A percentile compares a stretch with the other conserved stretches of the same genome.
phyloP scores from a whole-genome alignment of 1,140 invertebrate species.

The Caenorhabditis remanei region DNA sequence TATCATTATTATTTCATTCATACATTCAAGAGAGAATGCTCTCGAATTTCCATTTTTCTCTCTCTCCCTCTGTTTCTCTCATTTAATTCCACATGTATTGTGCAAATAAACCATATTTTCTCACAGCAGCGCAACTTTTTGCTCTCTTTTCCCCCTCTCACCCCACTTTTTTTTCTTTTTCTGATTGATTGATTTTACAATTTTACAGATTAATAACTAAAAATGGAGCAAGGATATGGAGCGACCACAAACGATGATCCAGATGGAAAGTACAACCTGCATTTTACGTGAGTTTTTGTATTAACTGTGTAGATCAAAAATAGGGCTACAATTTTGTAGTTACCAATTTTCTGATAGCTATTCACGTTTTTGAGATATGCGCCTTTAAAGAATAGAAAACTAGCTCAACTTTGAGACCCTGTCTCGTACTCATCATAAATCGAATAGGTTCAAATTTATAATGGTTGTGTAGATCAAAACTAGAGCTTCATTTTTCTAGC shows the following conservation, averaged over 20 bases:
- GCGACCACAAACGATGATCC: slow-evolving; percentile 11
- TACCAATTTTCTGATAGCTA: too few species aligned
- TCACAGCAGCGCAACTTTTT: neutral
- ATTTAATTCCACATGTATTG: slow-evolving; percentile 4
- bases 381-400: too few species aligned
- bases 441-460: too few species aligned
- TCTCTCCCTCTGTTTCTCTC: neutral
- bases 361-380: too few species aligned
- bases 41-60: slow-evolving; percentile 12
- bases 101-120: slow-evolving; percentile 23
- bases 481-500: too few species aligned
- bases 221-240: slow-evolving; percentile 41
- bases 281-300: slow-evolving; percentile 14
- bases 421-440: too few species aligned
- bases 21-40: neutral
- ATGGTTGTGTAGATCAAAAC: too few species aligned
- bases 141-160: neutral
- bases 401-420: too few species aligned
- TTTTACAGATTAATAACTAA: slow-evolving; percentile 2
- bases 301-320: neutral
- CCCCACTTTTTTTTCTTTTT: neutral
- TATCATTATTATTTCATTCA: neutral
- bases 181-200: neutral
- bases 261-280: slow-evolving; percentile 4
- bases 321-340: neutral